Evolutionary conservation across 2,888 invertebrate genomes (phyloP).

Genomic region (Torymus texanus): DNA sequence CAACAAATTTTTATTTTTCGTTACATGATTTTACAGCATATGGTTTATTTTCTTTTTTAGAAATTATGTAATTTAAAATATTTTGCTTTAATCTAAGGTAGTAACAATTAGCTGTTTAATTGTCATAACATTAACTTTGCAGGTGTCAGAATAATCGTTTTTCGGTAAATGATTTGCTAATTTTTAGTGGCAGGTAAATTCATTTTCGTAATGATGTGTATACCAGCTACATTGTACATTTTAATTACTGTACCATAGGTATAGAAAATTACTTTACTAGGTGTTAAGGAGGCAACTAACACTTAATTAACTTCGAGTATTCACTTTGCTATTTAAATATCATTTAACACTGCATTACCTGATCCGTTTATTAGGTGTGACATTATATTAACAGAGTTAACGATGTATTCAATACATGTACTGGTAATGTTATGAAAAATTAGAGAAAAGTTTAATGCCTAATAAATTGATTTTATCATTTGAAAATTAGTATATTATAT

Average conservation of each 20-base stretch:
- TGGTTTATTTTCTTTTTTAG: no score
- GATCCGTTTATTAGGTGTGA: constrained; percentile 8
- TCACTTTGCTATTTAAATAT: constrained; percentile 2
- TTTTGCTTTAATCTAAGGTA: no score
- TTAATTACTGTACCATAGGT: constrained; percentile 25
- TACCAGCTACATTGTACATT: neutral
- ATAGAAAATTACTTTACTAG: constrained; percentile 1
- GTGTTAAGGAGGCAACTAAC: constrained; percentile 14
- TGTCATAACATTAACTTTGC: neutral
- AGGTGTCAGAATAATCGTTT: no score
- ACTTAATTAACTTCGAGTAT: constrained; percentile 7
- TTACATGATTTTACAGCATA: no score
- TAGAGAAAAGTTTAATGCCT: no score
- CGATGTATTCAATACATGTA: no score
- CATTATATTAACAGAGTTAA: neutral
- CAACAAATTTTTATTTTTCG: no score
- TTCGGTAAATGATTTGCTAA: neutral
- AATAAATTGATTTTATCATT: no score
- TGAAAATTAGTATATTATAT: no score
- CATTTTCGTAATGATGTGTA: constrained; percentile 6
- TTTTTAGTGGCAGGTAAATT: neutral
- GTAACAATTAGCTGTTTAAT: no score
- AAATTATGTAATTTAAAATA: no score
- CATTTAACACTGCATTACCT: constrained; percentile 11
- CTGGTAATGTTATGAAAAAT: no score